phyloP scores from a whole-genome alignment of 2,888 invertebrate genomes.

The Laothoe populi region DNA sequence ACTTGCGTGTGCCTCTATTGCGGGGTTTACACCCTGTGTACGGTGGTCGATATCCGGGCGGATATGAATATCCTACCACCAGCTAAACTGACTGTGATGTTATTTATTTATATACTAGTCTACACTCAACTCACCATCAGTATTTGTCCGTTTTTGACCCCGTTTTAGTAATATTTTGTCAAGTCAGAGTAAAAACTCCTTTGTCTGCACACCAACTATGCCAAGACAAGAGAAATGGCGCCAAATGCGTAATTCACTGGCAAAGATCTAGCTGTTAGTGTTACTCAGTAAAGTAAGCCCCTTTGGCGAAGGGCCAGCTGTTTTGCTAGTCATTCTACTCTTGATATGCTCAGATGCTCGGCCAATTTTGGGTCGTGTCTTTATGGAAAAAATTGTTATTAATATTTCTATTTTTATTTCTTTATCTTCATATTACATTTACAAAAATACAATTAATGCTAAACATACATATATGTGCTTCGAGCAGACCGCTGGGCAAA shows the following conservation, averaged over 20 bases:
- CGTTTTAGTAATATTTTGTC: not conserved
- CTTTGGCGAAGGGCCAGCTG: constrained; percentile 26
- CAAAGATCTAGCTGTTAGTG: constrained; percentile 5
- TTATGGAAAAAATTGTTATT: not conserved
- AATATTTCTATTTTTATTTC: not conserved
- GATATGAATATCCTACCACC: too few species aligned
- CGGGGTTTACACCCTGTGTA: too few species aligned
- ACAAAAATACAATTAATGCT: constrained; percentile 4
- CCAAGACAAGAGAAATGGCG: not conserved
- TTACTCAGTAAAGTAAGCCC: not conserved
- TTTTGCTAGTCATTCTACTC: constrained; percentile 24
- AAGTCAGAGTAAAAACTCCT: not conserved
- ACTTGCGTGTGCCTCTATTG: too few species aligned
- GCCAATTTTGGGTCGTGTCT: constrained; percentile 21
- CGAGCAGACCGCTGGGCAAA: too few species aligned
- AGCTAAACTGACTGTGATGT: too few species aligned
- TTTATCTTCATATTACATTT: not conserved
- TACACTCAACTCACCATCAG: too few species aligned
- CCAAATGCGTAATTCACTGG: constrained; percentile 23
- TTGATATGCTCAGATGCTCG: constrained; percentile 12
- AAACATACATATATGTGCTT: too few species aligned
- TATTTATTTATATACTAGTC: too few species aligned
- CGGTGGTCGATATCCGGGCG: too few species aligned
- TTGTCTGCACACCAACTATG: not conserved
- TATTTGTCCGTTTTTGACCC: too few species aligned